Evolutionary conservation across 92 coral and sea anemone genomes (phyloP), one percentile per base, ranked within the genome.

Genomic region (Siderastrea radians): DNA sequence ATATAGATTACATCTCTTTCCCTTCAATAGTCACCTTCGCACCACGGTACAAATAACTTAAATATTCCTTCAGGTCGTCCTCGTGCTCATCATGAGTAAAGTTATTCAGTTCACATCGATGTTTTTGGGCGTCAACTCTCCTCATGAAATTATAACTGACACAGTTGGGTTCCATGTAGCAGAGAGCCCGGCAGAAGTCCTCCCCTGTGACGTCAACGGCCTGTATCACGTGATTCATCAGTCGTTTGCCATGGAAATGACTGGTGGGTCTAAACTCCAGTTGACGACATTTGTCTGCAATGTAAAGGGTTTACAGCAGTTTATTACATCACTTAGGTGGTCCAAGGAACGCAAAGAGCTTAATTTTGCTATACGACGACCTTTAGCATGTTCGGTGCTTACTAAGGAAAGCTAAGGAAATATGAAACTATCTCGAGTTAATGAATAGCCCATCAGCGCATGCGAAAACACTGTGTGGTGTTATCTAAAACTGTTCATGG

Each of bases 131-230:
- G 77, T 72, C 19, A 0, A 6, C n/a, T 7, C 17, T 6, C 8
- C 12, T 66, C 43, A 19, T 72, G 4, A 72, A 49, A 15, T 72
- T 72, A 15, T 11, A 72, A 50, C 77, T 72, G 77, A 72, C 53
- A 10, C 77, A 72, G 43, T 72, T 50, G 14, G 77, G 57, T 49
- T 72, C 59, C 57, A 72, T 16, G 10, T 72, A 72, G 57, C 77
- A 72, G 8, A 13, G 1, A 1, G 15, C 7, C 43, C 43, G 1
- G n/a, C 77, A 72, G 53, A 7, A 49, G 7, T 11, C 9, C 13
- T 14, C 77, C 3, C 2, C 57, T 16, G 10, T 49, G 55, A 72
- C 58, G 43, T 72, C 77, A 72, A 15, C 9, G 2, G 57, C 15
- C 4, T 15, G 58, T 11, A 72, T 49, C 45, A 49, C 12, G 53